Conservation (phyloP, 1,140 invertebrate genomes). For the Pollicipes pollicipes region DNA sequence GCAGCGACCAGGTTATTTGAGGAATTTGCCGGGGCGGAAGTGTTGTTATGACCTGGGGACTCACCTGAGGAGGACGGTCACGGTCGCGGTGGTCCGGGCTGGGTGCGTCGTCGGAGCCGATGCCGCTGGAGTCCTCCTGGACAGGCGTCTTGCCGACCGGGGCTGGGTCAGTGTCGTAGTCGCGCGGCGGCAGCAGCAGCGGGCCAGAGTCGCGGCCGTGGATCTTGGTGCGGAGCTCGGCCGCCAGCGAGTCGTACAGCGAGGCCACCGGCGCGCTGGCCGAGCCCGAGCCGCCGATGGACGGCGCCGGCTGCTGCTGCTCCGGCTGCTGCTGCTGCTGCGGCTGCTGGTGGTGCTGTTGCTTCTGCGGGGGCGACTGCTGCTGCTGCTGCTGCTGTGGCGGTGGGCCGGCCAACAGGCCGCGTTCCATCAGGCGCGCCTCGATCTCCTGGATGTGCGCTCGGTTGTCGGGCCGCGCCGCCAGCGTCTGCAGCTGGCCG, state of each 20-base stretch:
- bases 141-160: conserved; percentile 3
- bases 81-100: conserved; percentile 39
- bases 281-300: conserved; percentile 12
- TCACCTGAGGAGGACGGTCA: conserved; percentile 3
- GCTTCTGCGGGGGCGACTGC: too few relatives aligned
- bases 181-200: conserved; percentile 69
- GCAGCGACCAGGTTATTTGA: too few relatives aligned
- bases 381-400: too few relatives aligned
- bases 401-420: conserved; percentile 20
- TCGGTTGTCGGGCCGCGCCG: conserved; percentile 67
- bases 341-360: too few relatives aligned
- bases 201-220: conserved; percentile 35
- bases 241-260: conserved; percentile 76
- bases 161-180: conserved; percentile 57
- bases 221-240: conserved; percentile 71
- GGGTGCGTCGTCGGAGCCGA: conserved; percentile 70
- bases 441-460: conserved; percentile 67
- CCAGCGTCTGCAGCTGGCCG: conserved; percentile 58
- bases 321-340: too few relatives aligned
- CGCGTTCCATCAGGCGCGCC: conserved; percentile 34
- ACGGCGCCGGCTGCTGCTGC: background rate
- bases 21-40: too few relatives aligned
- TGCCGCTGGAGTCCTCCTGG: conserved; percentile 38
- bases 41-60: background rate
- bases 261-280: conserved; percentile 22